Percentiles rank a stretch among this genome's conserved stretches.
Evolutionary conservation across 2,797 vertebrate genomes (phyloP).

Genomic region (Siniperca undulata): DNA sequence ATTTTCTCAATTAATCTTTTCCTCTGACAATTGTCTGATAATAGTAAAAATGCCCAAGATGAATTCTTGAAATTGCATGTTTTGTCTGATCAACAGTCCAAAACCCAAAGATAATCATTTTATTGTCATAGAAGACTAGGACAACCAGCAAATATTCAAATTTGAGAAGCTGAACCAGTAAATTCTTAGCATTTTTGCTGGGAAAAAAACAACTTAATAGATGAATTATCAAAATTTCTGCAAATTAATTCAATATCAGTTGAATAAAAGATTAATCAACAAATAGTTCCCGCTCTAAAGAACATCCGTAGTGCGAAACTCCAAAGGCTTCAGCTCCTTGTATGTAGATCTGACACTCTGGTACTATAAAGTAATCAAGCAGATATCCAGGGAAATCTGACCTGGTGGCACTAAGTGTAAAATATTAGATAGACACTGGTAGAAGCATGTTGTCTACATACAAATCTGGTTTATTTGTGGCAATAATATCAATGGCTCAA

Average conservation of each 20-base stretch:
- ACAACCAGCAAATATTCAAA: neutral
- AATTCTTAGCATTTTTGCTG: neutral
- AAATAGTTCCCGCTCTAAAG: neutral
- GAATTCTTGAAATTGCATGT: neutral
- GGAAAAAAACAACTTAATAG: neutral
- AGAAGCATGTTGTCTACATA: neutral
- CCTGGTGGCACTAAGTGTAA: neutral
- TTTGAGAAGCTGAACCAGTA: neutral
- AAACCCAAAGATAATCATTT: neutral
- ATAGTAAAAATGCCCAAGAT: neutral
- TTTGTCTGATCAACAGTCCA: neutral
- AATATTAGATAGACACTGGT: neutral
- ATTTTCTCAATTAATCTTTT: neutral
- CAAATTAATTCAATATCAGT: neutral
- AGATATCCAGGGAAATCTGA: conserved; percentile 1
- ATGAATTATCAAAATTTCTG: neutral
- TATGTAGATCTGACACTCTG: neutral
- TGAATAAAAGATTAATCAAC: conserved; percentile 22
- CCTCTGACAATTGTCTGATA: neutral
- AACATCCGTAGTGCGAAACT: neutral
- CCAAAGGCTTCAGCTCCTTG: neutral
- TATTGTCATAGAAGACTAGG: neutral
- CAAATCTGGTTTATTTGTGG: neutral
- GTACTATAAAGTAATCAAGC: neutral
- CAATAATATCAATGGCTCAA: neutral